Evolutionary conservation across 37 sponge, comb jelly and placozoan genomes (phyloP), one percentile per base, ranked within the genome.

Genomic region (Cladorhizidae sp.): DNA sequence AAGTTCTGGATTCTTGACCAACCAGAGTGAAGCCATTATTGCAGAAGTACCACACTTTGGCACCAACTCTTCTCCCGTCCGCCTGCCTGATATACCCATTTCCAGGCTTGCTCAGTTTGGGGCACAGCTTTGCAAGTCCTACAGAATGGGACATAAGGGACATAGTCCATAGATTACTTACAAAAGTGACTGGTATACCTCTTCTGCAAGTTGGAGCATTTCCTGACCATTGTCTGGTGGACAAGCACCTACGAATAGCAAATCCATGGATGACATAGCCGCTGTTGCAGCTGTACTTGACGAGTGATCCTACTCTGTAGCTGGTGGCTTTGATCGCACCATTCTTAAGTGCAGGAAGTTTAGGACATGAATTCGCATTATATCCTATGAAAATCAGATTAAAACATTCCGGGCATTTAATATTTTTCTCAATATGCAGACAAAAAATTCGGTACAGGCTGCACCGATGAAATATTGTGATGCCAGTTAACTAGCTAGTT

Each of bases 181-280:
- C 40, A n/a, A 21, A 31, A 51, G 69, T 33, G 5, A 68, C 58
- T 50, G 29, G 12, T 9, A 21, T 29, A 83, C 57, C 52, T 86
- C 88, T 26, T 70, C 22, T 68, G 55, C 92, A 92, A 9, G 35
- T 41, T 75, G 92, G 85, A 25, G 45, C 25, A 17, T 40, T 77
- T 61, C 88, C 84, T 15, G 81, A 72, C 92, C 92, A 92, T 1
- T 32, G 49, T 18, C 84, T 77, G 8, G 7, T 70, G 22, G 56
- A 14, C 36, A 74, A 87, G 41, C 92, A 92, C 42, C 39, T 67
- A 0, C 92, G 51, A 41, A 26, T 45, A 21, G 25, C 8, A 29
- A 22, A 37, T 35, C 90, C 90, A 72, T 11, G 17, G 7, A 86
- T 41, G 3, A 9, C n/a, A 33, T 67, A 80, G 15, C 87, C 87